A percentile compares a stretch with the other conserved stretches of the same genome.
phyloP scores from a whole-genome alignment of 2,113 vertebrate species.

The Aspidoscelis tigris region DNA sequence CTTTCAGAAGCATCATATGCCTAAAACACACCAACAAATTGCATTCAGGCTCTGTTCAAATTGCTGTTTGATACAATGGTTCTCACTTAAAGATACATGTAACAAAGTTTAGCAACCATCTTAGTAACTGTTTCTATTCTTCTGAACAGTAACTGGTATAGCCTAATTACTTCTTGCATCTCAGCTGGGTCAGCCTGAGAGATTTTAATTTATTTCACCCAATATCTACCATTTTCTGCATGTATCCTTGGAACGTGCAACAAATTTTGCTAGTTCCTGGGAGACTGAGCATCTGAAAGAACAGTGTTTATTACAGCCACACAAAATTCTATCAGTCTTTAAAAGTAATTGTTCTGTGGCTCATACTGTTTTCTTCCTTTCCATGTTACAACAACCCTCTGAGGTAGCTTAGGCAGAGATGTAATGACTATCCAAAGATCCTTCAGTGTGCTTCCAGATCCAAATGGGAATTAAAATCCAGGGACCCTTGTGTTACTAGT shows the following conservation, averaged over 20 bases:
- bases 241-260: background rate
- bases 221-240: background rate
- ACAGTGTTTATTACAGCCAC: background rate
- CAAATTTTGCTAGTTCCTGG: background rate
- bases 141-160: background rate
- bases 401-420: no score
- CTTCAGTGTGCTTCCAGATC: no score
- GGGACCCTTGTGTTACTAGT: no score
- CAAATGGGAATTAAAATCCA: no score
- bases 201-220: background rate
- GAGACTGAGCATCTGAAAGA: background rate
- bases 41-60: background rate
- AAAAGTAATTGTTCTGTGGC: background rate
- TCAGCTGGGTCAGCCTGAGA: background rate
- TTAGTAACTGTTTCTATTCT: background rate
- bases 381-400: no score
- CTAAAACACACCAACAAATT: slow-evolving; percentile 64
- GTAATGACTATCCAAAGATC: no score
- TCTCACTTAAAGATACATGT: slow-evolving; percentile 38
- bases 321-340: background rate
- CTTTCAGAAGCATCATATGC: slow-evolving; percentile 84
- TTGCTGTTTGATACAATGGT: background rate
- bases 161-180: background rate
- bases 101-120: background rate
- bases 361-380: no score